Conservation (phyloP, 2,888 invertebrate species). For the Tolmerus cingulatus region DNA sequence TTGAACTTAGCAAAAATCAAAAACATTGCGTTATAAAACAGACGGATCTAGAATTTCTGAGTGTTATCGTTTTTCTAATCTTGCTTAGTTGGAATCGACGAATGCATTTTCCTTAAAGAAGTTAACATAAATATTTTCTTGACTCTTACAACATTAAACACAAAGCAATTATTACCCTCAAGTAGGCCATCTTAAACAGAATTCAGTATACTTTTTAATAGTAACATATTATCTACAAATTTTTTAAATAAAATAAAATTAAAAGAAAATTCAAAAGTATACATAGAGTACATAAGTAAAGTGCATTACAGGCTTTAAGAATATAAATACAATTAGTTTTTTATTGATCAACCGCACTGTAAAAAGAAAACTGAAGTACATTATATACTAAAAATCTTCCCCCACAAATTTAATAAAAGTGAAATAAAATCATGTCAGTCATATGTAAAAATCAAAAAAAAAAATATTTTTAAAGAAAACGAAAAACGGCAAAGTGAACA, state of each 20-base stretch:
- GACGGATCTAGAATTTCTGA: too few species aligned
- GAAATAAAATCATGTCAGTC: conserved; percentile 5
- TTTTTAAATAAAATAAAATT: conserved; percentile 38
- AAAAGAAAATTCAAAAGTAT: conserved; percentile 13
- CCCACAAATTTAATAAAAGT: neutral
- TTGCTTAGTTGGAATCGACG: neutral
- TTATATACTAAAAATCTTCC: conserved; percentile 30
- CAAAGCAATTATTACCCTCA: neutral
- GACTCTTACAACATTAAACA: neutral
- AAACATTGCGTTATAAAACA: too few species aligned
- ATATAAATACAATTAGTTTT: conserved; percentile 15
- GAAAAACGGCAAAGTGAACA: neutral
- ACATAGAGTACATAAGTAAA: conserved; percentile 58
- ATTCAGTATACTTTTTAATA: conserved; percentile 32
- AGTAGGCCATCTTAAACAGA: neutral
- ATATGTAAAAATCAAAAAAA: conserved; percentile 11
- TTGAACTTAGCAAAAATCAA: too few species aligned
- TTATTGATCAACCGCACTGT: conserved; percentile 33
- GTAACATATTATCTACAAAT: conserved; percentile 21
- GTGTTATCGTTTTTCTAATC: too few species aligned
- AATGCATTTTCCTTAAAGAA: neutral
- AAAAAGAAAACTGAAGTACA: conserved; percentile 13
- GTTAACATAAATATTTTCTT: neutral
- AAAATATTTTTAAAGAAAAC: neutral
- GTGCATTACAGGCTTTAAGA: conserved; percentile 62